A percentile compares a stretch with the other conserved stretches of the same genome.
phyloP scores from a whole-genome alignment of 2,888 invertebrate genomes.

The Shargacucullia verbasci region DNA sequence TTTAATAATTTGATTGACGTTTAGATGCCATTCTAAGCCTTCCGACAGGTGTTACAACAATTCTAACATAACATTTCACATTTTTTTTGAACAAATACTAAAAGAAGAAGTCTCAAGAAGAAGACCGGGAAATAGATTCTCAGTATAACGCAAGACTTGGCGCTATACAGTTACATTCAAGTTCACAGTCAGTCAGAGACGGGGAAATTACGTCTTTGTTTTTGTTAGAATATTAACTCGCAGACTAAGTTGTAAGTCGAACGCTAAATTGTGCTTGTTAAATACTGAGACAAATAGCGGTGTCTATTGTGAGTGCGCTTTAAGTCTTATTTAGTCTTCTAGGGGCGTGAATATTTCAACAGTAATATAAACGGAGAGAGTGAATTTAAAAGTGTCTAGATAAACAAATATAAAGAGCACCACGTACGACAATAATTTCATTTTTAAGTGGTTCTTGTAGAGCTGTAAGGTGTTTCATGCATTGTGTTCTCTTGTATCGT shows the following conservation, averaged over 20 bases:
- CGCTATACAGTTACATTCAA: conserved; percentile 28
- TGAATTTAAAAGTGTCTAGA: conserved; percentile 16
- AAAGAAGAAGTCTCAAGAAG: too few species aligned
- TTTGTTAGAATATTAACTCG: conserved; percentile 50
- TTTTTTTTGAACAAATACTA: too few species aligned
- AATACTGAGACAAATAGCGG: conserved; percentile 45
- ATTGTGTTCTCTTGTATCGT: conserved; percentile 26
- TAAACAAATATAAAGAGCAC: not conserved
- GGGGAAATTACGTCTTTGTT: conserved; percentile 44
- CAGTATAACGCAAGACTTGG: conserved; percentile 24
- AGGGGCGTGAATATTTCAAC: conserved; percentile 18
- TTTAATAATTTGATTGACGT: too few species aligned
- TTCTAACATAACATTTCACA: too few species aligned
- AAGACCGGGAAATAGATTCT: conserved; percentile 16
- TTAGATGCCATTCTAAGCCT: too few species aligned
- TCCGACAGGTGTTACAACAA: too few species aligned
- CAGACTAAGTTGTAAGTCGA: conserved; percentile 49
- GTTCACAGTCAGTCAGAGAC: conserved; percentile 33
- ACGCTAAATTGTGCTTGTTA: conserved; percentile 43
- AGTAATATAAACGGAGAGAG: conserved; percentile 19
- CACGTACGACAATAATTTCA: conserved; percentile 28
- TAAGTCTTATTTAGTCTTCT: conserved; percentile 31
- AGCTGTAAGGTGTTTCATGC: conserved; percentile 11
- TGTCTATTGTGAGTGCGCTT: conserved; percentile 38
- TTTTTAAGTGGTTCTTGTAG: conserved; percentile 22